Base-by-base conservation (phyloP, 1,140 invertebrate genomes). In the Papilio polytes region DNA sequence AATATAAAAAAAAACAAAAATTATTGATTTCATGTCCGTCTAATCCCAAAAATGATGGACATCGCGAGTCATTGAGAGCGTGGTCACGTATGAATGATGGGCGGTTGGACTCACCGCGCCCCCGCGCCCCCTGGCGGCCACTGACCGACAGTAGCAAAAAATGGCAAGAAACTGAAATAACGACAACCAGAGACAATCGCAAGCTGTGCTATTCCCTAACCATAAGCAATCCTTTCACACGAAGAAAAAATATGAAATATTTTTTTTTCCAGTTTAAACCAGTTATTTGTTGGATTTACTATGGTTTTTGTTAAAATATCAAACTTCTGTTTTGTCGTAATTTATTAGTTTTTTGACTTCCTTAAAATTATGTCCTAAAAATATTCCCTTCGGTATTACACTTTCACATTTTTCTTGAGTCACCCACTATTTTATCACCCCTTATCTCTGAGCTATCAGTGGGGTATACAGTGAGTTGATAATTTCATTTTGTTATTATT, bases 1-100 rank as follows among this genome's bases (percentile, higher is more conserved):
- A n/a, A 59, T 15, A 59, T 59, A 59, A 20, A 59, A 59, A 2
- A 20, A 3, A 2, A 12, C n/a, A n/a, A 66, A 26, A 66, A 13
- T 1, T 66, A 3, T 66, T 31, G 6, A 18, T 18, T 18, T 18
- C 6, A 20, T 56, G 46, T 72, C 26, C 78, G 63, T 70, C 36
- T 74, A 77, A 83, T 63, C 73, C 77, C 80, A 81, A 74, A 80
- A 48, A 84, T 84, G 80, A 88, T 83, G 87, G 81, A 79, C 76
- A 88, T 74, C 81, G 78, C 72, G 76, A 78, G 82, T 81, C 86
- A 87, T 87, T 87, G 85, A 85, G 83, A 81, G 84, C 78, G 82
- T 76, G 81, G 84, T 84, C 88, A 88, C 88, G 87, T 89, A 89
- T 84, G 82, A 82, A 83, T 83, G 82, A 85, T 85, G 80, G 77